Conservation (phyloP, 1,140 invertebrate species). For the Drosophila santomea region DNA sequence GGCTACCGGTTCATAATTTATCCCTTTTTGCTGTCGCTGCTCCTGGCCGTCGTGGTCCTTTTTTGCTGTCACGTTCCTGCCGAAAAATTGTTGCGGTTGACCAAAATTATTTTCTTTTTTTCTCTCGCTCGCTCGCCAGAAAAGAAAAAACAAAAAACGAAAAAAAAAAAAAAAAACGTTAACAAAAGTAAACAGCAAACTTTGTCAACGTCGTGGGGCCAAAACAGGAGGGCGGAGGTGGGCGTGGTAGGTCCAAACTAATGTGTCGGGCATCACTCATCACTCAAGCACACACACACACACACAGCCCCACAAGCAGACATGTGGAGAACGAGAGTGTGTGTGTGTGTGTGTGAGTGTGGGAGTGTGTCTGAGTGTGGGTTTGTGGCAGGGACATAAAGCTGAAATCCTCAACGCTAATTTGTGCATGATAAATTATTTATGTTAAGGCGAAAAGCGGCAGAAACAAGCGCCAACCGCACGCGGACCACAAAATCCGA, state of each 20-base stretch:
- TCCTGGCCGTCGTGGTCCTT: slow-evolving; percentile 3
- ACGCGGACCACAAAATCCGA: slow-evolving; percentile 39
- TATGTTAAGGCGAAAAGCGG: slow-evolving; percentile 61
- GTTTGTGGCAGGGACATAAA: slow-evolving; percentile 52
- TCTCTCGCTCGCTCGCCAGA: background rate
- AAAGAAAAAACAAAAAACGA: too few relatives aligned
- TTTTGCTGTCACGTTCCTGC: slow-evolving; percentile 51
- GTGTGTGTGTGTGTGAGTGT: slow-evolving; percentile 5
- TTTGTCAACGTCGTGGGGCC: slow-evolving; percentile 56
- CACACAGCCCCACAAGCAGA: background rate
- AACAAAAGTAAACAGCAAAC: slow-evolving; percentile 45
- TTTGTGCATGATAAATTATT: slow-evolving; percentile 84
- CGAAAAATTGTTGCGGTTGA: slow-evolving; percentile 76
- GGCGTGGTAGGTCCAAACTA: slow-evolving; percentile 39
- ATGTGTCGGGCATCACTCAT: slow-evolving; percentile 68
- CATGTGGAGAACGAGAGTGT: too few relatives aligned
- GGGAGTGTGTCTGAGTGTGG: background rate
- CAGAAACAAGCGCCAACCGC: slow-evolving; percentile 37
- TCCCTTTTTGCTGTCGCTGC: slow-evolving; percentile 27
- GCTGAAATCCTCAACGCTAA: slow-evolving; percentile 73
- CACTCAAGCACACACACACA: slow-evolving; percentile 1
- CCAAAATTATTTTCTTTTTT: slow-evolving; percentile 69
- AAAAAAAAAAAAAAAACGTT: slow-evolving; percentile 23
- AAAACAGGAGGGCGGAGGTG: background rate
- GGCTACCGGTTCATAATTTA: slow-evolving; percentile 55